phyloP scores from a whole-genome alignment of 1,140 invertebrate genomes.

The Microplitis mediator region DNA sequence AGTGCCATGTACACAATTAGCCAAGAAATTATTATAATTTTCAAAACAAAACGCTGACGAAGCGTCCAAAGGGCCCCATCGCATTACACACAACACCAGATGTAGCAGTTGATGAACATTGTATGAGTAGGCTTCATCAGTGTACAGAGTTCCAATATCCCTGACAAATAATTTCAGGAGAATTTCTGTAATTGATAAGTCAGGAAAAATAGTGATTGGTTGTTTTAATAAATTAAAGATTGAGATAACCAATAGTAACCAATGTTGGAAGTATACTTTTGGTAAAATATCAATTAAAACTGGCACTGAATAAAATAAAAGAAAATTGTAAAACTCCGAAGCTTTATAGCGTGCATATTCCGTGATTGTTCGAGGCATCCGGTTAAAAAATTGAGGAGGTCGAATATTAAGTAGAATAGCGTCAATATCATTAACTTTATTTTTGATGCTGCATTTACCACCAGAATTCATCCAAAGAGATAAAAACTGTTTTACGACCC shows the following conservation, averaged over 20 bases:
- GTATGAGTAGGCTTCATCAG: too few relatives aligned
- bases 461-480: slow-evolving; percentile 16
- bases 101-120: too few relatives aligned
- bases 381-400: slow-evolving; percentile 28
- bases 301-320: slow-evolving; percentile 35
- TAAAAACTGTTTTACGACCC: slow-evolving; percentile 24
- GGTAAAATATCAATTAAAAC: slow-evolving; percentile 24
- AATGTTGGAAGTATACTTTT: slow-evolving; percentile 38
- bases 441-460: slow-evolving; percentile 23
- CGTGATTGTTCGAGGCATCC: slow-evolving; percentile 24
- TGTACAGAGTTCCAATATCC: too few relatives aligned
- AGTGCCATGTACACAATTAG: too few relatives aligned
- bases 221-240: slow-evolving; percentile 29
- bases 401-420: slow-evolving; percentile 21
- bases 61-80: too few relatives aligned
- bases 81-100: too few relatives aligned
- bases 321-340: slow-evolving; percentile 29
- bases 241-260: slow-evolving; percentile 30
- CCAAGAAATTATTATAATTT: too few relatives aligned
- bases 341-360: slow-evolving; percentile 31
- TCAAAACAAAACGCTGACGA: too few relatives aligned
- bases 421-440: slow-evolving; percentile 20
- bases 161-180: too few relatives aligned
- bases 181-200: too few relatives aligned
- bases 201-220: neutral